Evolutionary conservation across 2,797 vertebrate genomes (phyloP), one percentile per base, ranked within the genome.

Genomic region (Fringilla coelebs): DNA sequence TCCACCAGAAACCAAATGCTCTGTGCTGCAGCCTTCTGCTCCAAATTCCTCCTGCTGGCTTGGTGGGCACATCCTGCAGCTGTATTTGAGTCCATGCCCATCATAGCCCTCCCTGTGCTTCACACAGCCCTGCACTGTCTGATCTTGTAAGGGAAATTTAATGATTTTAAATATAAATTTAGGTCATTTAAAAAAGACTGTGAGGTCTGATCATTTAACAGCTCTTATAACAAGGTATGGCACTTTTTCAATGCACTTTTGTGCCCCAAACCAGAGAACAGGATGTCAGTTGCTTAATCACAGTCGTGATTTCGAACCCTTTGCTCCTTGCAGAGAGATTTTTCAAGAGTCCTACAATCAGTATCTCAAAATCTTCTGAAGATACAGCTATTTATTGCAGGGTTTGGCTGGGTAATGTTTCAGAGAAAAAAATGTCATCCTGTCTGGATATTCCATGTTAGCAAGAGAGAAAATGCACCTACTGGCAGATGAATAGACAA

Each of bases 301-400:
- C 63, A 63, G 66, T 6, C 10, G 1, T 94, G 94, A 92, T 95
- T 97, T 93, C 71, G 36, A 92, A 74, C 80, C 71, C 29, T 95
- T 81, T 93, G 36, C 88, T 94, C 89, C 71, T 96, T 57, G 25
- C 65, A 61, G 81, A 86, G 86, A 95, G 77, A 92, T 95, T 93
- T 95, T 94, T 96, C 89, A 93, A 93, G 88, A 94, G 94, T 94
- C 72, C 83, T 93, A 87, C 89, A 94, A 95, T 94, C 94, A 94
- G 94, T 76, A 91, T 49, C 91, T 94, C 74, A 73, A 85, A 93
- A 92, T 87, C 72, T 80, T 80, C 91, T 80, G 73, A 85, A 91
- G 89, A 90, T 84, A 91, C 2, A 92, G 82, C 76, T 65, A 70
- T 93, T 93, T 96, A 92, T 84, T 92, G 91, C 80, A 86, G 94